Base-by-base conservation (phyloP, 2,797 vertebrate genomes). In the Amblyopsis hoosieri region DNA sequence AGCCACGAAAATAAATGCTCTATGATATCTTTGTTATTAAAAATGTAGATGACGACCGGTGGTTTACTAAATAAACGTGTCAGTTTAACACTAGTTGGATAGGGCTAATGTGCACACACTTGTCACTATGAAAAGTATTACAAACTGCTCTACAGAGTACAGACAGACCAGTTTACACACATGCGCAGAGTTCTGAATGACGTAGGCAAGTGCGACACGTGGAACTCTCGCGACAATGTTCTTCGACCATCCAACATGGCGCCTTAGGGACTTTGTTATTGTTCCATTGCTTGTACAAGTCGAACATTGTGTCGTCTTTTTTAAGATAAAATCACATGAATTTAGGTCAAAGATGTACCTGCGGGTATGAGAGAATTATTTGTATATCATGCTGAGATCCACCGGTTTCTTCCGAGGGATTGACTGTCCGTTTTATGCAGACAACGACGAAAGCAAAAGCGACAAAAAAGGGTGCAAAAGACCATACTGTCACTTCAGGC, bases 401-500 rank as follows among this genome's bases (percentile, higher is more conserved):
- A 98, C 95, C 75, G 96, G 96, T 57, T 99, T 96, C 85, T 98
- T 99, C 90, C 95, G 96, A 84, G 94, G 95, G 81, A 92, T 98
- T 87, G 95, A 98, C 80, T 99, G 97, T 70, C 97, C 97, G 10
- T 97, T 97, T 90, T 90, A 90, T 78, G 4, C 69, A 46, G 90
- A 92, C 19, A 61, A 71, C 65, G 50, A 49, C 81, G 88, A 90
- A 13, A 85, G 78, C 19, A 86, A 79, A 74, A 77, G 69, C 74
- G 67, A 84, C 67, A 79, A 67, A 63, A 79, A 85, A 80, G 90
- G 86, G 80, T 98, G 97, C 88, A 91, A 92, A 85, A 93, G 97
- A 92, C 96, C 97, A 15, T 96, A 96, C 90, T 99, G 97, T 90
- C 96, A 96, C 90, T 98, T 98, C 90, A 95, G 95, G 66, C 96